Base-by-base conservation (phyloP, 2,113 vertebrate species). In the Pygoscelis antarcticus region DNA sequence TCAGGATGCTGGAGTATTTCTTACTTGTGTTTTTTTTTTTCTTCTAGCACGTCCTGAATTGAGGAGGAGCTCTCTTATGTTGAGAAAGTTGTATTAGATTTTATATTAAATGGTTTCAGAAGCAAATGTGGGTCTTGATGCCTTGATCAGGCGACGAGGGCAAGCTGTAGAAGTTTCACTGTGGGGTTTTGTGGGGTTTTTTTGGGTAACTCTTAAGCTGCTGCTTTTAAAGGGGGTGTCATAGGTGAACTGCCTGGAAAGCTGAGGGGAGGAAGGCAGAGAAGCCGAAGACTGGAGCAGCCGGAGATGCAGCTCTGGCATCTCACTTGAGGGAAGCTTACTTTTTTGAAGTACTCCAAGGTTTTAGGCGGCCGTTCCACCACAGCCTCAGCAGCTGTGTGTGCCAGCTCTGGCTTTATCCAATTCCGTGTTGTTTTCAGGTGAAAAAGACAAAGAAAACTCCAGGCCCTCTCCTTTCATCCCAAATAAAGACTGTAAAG, bases 361-460 rank as follows among this genome's bases (percentile, higher is more conserved):
- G 18, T 25, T 49, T 42, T 8, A 30, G 78, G 78, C 52, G 34
- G 61, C 68, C 0, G 0, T 38, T 60, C 42, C 22, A 5, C 14
- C 1, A 5, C 17, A 13, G 54, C 32, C 66, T 40, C 57, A 6
- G 76, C 42, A 30, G 58, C 58, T 4, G 34, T 4, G 8, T 8
- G 36, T 54, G 60, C 55, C 40, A 89, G 57, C 49, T 40, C 44
- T 32, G 81, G n/a, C 9, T 64, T 65, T 92, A 52, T 60, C 90
- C 38, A 30, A 2, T 32, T 75, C 71, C 6, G 0, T 90, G 66
- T 11, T 71, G 79, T 52, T 96, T 85, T 11, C 95, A 98, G 98
- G 46, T 96, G 95, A 76, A 32, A 80, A 47, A 61, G 92, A 93
- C 75, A 94, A 93, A 81, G 92, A 92, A 38, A 95, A 96, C 75